phyloP scores from a whole-genome alignment of 2,888 invertebrate species.

The Meliscaeva auricollis region DNA sequence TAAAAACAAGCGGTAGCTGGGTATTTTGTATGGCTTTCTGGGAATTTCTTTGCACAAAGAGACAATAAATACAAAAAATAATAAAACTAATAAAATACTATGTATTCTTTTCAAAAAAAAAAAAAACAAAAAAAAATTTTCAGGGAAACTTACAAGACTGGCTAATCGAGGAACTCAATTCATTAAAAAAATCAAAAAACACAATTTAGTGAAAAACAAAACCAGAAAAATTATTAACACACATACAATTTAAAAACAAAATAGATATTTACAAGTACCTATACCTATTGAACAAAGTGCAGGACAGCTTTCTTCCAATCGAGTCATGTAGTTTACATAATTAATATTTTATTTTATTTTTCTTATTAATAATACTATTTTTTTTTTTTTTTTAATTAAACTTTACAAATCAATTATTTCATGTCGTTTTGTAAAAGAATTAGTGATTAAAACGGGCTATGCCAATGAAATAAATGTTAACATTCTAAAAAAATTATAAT shows the following conservation, averaged over 20 bases:
- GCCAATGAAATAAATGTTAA: constrained; percentile 67
- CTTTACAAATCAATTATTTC: constrained; percentile 55
- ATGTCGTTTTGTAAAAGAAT: constrained; percentile 63
- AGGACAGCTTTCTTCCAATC: constrained; percentile 73
- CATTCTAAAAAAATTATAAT: constrained; percentile 60
- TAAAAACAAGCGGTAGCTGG: constrained; percentile 45
- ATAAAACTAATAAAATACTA: constrained; percentile 45
- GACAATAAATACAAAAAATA: constrained; percentile 15
- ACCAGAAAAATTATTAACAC: constrained; percentile 1
- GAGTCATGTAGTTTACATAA: constrained; percentile 63
- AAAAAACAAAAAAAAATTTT: constrained; percentile 65
- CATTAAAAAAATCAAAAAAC: constrained; percentile 78
- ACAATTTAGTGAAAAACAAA: constrained; percentile 54
- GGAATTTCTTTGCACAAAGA: constrained; percentile 40
- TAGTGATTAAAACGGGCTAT: constrained; percentile 68
- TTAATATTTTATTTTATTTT: constrained; percentile 23
- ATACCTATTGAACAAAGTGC: constrained; percentile 70
- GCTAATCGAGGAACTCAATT: constrained; percentile 82
- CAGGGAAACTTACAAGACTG: constrained; percentile 83
- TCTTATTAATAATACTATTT: not conserved
- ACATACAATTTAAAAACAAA: constrained; percentile 52
- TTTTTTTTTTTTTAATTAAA: constrained; percentile 40
- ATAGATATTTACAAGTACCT: constrained; percentile 57
- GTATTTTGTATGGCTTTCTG: constrained; percentile 66
- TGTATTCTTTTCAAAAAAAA: constrained; percentile 50